Conservation (phyloP, 2,113 vertebrate genomes). For the Eleginops maclovinus region DNA sequence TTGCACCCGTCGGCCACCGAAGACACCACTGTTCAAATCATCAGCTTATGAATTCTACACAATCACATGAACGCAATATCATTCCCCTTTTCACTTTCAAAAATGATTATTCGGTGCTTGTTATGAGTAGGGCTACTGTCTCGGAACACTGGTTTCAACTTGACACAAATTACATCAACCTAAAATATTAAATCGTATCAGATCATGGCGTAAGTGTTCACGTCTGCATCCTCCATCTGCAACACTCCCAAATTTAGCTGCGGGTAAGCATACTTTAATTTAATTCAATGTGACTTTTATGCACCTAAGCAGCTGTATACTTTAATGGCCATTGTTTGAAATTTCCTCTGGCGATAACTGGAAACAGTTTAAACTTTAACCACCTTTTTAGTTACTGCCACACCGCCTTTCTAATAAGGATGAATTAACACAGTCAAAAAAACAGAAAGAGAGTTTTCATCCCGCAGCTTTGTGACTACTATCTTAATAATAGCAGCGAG, state of each 20-base stretch:
- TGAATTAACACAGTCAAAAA: constrained; percentile 32
- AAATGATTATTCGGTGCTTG: not conserved
- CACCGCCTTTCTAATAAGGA: not conserved
- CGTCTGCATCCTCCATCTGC: not conserved
- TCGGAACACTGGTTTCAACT: not conserved
- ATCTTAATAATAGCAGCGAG: constrained; percentile 62
- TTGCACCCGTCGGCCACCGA: no score
- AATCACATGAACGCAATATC: not conserved
- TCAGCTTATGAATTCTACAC: not conserved
- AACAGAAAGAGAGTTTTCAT: constrained; percentile 44
- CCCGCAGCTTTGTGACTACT: constrained; percentile 46
- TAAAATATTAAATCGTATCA: not conserved
- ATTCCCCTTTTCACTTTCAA: not conserved
- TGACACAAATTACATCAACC: not conserved
- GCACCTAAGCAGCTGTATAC: not conserved
- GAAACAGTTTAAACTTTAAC: constrained; percentile 8
- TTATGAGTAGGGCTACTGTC: not conserved
- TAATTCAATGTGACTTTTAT: not conserved
- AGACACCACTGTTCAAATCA: not conserved
- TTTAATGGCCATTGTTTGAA: not conserved
- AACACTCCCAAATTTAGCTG: not conserved
- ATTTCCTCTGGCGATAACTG: not conserved
- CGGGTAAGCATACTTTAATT: not conserved
- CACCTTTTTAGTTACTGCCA: not conserved
- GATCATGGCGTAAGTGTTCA: not conserved